Evolutionary conservation across 2,797 vertebrate species (phyloP), one percentile per base, ranked within the genome.

Genomic region (Cyclura pinguis): DNA sequence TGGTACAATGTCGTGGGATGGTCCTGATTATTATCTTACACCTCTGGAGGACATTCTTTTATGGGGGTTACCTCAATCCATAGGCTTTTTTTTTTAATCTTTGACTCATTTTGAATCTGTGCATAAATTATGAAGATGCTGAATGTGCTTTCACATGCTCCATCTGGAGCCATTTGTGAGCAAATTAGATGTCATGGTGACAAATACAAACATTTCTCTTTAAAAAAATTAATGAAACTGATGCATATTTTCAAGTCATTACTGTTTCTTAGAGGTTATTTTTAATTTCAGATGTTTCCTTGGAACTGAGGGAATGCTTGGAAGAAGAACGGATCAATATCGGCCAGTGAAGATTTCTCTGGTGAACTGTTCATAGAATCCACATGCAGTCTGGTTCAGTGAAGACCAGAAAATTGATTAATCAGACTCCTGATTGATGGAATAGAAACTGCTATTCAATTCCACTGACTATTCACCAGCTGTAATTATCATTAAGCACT

Each of bases 191-290:
- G 47, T 67, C 94, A 82, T 35, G 73, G 50, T 84, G 90, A 85
- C 10, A 52, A 50, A 35, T 93, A 74, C 3, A 7, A 42, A 47
- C 0, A 5, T 42, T 67, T 67, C 6, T 27, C 24, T 38, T 22
- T 73, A n/a, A 22, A 38, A 76, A 20, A 42, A 38, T 76, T 42
- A 18, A 77, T 22, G 20, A 77, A 20, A 42, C 20, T 64, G 9
- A 88, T 91, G 55, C 0, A 27, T 74, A 93, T 93, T 81, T 82
- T 62, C 35, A 20, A 0, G 62, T 22, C 32, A 29, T 86, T 85
- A 32, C 88, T 94, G 9, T 77, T 86, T 13, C 92, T 92, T 57
- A 74, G 74, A 80, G 52, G 8, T 83, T 93, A 89, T 94, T 96
- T 95, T 94, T 92, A 90, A 89, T 90, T 91, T 91, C 82, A 29